Percentiles rank a stretch among this genome's conserved stretches.
Conservation (phyloP, 2,113 vertebrate species). For the Muntiacus muntjak region DNA sequence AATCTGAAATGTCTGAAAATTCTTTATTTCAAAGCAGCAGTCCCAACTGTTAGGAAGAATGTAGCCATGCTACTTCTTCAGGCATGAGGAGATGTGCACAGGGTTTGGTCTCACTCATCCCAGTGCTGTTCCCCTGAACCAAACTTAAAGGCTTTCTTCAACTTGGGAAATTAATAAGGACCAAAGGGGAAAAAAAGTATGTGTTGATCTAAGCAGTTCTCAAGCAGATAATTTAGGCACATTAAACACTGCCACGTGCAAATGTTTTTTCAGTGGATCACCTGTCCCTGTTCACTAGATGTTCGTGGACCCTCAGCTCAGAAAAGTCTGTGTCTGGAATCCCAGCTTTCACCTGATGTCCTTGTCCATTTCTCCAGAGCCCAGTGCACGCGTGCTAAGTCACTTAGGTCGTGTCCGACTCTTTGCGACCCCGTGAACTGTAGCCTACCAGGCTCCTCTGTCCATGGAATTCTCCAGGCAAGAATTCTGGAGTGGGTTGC, state of each 20-base stretch:
- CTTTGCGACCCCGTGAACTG: not conserved
- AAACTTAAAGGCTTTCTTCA: conserved; percentile 37
- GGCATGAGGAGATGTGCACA: not conserved
- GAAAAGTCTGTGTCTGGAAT: not conserved
- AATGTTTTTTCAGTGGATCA: not conserved
- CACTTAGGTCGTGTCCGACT: not conserved
- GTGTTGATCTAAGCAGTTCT: not conserved
- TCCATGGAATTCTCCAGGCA: not conserved
- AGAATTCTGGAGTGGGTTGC: not conserved
- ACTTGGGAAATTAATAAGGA: conserved; percentile 48
- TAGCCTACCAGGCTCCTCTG: not conserved
- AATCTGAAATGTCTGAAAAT: not conserved
- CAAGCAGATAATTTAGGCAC: not conserved
- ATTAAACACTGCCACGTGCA: not conserved
- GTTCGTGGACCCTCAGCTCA: not conserved
- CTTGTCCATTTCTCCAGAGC: not conserved
- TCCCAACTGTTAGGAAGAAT: not conserved
- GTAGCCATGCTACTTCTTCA: not conserved
- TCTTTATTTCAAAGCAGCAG: not conserved
- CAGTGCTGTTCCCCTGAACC: not conserved
- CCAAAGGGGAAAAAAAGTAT: not conserved
- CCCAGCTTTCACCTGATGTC: not conserved
- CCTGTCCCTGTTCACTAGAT: not conserved
- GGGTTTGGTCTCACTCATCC: conserved; percentile 34
- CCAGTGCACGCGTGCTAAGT: not conserved